Percentiles rank a stretch among this genome's conserved stretches.
Conservation (phyloP, 35 echinoderm and acorn worm species). For the Apostichopus californicus region DNA sequence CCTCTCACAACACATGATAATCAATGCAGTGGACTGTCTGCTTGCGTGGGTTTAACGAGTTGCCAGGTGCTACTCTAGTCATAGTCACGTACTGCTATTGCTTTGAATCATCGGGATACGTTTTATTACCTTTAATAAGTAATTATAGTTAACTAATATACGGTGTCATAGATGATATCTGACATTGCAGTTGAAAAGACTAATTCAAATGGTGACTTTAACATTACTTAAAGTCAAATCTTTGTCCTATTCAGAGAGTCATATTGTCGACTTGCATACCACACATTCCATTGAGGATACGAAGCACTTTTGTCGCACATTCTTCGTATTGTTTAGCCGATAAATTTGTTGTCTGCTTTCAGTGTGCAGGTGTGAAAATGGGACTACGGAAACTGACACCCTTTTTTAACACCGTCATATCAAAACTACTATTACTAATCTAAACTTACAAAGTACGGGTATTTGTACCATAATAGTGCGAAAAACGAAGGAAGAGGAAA, state of each 20-base stretch:
- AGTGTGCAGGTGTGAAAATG: too few species aligned
- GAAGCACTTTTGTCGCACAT: not conserved
- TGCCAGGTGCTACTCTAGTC: not conserved
- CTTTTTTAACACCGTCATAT: too few species aligned
- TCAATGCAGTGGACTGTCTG: not conserved
- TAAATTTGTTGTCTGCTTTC: not conserved
- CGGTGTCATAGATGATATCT: not conserved
- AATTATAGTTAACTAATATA: not conserved
- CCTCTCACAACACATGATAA: not conserved
- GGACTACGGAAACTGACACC: too few species aligned
- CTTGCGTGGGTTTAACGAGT: not conserved
- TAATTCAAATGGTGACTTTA: not conserved
- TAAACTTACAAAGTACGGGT: too few species aligned
- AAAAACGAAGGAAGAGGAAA: too few species aligned
- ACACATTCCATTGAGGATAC: not conserved
- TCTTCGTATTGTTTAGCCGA: not conserved
- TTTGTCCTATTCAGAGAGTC: not conserved
- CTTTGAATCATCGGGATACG: not conserved
- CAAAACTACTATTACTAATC: too few species aligned
- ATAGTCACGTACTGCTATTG: not conserved
- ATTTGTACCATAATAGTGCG: too few species aligned
- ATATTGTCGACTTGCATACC: not conserved
- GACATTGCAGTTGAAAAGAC: not conserved
- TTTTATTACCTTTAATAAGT: not conserved
- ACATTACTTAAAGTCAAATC: not conserved